These are phyloP conservation scores for Crotalus horridus DNA, from an alignment of 2,113 vertebrate genomes.

Conservation along the genomic window DNA sequence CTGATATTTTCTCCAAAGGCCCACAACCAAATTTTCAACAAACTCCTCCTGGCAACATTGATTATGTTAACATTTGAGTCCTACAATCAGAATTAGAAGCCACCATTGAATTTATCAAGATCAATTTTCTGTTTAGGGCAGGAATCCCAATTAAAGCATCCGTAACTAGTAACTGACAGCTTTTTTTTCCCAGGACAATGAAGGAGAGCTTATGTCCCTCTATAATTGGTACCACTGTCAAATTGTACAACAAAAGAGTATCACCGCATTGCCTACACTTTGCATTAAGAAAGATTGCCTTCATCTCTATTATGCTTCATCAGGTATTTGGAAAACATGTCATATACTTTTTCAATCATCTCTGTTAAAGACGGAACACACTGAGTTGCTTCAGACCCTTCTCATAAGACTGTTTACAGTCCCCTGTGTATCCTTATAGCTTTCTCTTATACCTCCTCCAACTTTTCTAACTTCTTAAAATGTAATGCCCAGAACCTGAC, in stretches of 20 bases:
- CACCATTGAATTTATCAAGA: neutral
- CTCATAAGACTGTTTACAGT: neutral
- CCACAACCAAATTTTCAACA: constrained; percentile 7
- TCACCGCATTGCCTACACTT: neutral
- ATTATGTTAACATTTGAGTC: neutral
- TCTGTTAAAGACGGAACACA: neutral
- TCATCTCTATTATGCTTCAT: neutral
- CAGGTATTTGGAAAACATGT: neutral
- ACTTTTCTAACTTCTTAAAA: neutral
- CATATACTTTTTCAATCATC: neutral
- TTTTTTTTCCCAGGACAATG: neutral
- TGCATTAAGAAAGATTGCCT: neutral
- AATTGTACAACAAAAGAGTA: neutral
- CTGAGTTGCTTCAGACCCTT: neutral
- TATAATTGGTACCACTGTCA: neutral
- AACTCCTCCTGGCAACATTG: neutral
- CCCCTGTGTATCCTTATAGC: neutral
- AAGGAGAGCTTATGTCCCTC: neutral
- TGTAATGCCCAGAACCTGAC: neutral
- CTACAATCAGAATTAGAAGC: neutral
- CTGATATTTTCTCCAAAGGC: constrained; percentile 15
- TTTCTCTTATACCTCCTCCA: neutral
- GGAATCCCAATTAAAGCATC: neutral
- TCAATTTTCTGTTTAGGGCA: neutral
- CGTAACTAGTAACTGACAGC: neutral